Conservation (phyloP, 2,888 invertebrate genomes). For the Cataglyphis livida region DNA sequence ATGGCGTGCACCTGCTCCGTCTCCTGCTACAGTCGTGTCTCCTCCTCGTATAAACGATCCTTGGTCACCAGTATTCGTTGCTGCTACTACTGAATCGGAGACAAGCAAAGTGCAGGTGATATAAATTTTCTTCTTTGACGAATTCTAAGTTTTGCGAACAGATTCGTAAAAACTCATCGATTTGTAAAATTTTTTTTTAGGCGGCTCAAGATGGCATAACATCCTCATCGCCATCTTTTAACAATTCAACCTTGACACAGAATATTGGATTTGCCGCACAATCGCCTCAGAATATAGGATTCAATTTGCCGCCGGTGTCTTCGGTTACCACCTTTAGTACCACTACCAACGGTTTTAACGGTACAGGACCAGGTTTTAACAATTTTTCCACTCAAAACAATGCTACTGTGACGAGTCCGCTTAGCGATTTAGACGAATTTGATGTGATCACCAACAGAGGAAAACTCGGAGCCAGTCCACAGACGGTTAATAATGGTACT, state of each 20-base stretch:
- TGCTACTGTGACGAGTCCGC: slow-evolving; percentile 83
- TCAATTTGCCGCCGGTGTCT: slow-evolving; percentile 78
- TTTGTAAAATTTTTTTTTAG: slow-evolving; percentile 50
- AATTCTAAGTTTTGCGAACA: not conserved
- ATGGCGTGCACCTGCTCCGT: slow-evolving; percentile 80
- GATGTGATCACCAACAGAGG: slow-evolving; percentile 94
- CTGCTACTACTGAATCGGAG: slow-evolving; percentile 70
- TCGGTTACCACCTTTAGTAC: slow-evolving; percentile 71
- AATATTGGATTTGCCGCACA: slow-evolving; percentile 79
- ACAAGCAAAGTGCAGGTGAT: slow-evolving; percentile 64
- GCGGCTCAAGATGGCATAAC: slow-evolving; percentile 70
- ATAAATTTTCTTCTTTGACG: not conserved
- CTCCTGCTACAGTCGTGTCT: slow-evolving; percentile 76
- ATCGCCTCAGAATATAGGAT: slow-evolving; percentile 81
- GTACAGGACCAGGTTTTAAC: slow-evolving; percentile 78
- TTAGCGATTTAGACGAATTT: slow-evolving; percentile 94
- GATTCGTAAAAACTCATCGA: not conserved
- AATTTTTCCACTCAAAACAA: slow-evolving; percentile 78
- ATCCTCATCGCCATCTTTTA: slow-evolving; percentile 78
- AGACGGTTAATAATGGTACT: slow-evolving; percentile 82
- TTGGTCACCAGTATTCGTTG: slow-evolving; percentile 86
- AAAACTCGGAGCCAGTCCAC: slow-evolving; percentile 84
- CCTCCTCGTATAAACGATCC: slow-evolving; percentile 85
- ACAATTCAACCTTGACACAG: slow-evolving; percentile 77
- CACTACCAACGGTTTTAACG: slow-evolving; percentile 83